Conservation (phyloP, 2,797 vertebrate species). For the Poecilia picta region DNA sequence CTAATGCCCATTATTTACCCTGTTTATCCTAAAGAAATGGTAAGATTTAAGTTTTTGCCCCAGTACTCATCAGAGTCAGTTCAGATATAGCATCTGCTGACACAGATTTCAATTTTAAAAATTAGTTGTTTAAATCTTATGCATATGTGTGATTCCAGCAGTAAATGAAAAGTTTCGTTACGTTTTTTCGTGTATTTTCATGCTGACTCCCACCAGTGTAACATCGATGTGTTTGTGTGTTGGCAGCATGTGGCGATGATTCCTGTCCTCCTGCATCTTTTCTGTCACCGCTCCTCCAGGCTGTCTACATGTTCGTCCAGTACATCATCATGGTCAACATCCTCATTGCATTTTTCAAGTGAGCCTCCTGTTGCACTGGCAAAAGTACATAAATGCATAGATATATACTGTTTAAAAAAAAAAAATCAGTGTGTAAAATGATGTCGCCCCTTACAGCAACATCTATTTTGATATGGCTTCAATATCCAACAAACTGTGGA, state of each 20-base stretch:
- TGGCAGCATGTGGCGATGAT: conserved; percentile 83
- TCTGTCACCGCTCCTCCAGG: conserved; percentile 91
- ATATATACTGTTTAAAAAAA: not conserved
- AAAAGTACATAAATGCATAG: not conserved
- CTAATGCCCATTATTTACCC: not conserved
- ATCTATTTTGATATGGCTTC: conserved; percentile 92
- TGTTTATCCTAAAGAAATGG: too few relatives aligned
- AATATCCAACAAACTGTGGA: conserved; percentile 93
- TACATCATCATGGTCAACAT: conserved; percentile 99
- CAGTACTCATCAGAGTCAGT: too few relatives aligned
- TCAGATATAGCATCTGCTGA: not conserved
- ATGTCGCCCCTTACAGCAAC: conserved; percentile 81
- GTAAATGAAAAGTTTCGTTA: not conserved
- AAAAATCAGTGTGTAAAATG: not conserved
- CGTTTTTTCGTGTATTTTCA: not conserved
- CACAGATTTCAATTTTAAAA: not conserved
- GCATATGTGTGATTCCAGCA: not conserved
- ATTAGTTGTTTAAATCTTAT: not conserved
- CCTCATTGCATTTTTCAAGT: conserved; percentile 98
- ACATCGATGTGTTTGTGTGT: conserved; percentile 45
- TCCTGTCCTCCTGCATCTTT: conserved; percentile 91
- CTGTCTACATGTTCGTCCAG: conserved; percentile 95
- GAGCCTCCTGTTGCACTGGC: conserved; percentile 54
- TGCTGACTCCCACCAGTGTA: not conserved
- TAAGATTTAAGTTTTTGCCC: too few relatives aligned